These are phyloP conservation scores for Microctenopoma lineatum DNA, from an alignment of 2,797 vertebrate genomes.

Conservation along the genomic window DNA sequence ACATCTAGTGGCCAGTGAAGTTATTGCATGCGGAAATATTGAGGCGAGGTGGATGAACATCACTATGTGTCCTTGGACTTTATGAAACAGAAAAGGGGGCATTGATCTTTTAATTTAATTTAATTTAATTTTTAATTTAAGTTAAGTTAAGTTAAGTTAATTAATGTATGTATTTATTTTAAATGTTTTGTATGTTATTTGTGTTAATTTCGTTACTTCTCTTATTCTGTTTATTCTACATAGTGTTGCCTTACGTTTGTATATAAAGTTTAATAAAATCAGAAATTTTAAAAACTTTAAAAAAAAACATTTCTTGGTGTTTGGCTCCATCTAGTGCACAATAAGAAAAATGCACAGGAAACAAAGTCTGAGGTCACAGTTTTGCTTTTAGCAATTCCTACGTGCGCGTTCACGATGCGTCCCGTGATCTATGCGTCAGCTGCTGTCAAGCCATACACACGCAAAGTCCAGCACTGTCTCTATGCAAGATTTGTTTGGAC, in stretches of 20 bases:
- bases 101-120: too few relatives aligned
- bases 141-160: too few relatives aligned
- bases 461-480: constrained; percentile 40
- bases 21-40: neutral
- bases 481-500: constrained; percentile 67
- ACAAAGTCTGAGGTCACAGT: constrained; percentile 10
- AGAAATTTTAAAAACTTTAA: too few relatives aligned
- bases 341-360: neutral
- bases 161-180: too few relatives aligned
- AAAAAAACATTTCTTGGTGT: neutral
- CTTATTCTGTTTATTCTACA: too few relatives aligned
- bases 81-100: too few relatives aligned
- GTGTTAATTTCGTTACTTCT: too few relatives aligned
- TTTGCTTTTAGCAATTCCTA: constrained; percentile 16
- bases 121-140: too few relatives aligned
- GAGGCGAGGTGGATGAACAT: fast-evolving
- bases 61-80: too few relatives aligned
- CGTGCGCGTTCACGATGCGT: constrained; percentile 68
- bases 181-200: too few relatives aligned
- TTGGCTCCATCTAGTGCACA: constrained; percentile 63
- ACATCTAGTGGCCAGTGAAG: constrained; percentile 38
- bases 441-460: constrained; percentile 62
- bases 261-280: too few relatives aligned
- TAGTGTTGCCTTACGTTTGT: too few relatives aligned
- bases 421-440: constrained; percentile 66